Evolutionary conservation across 2,113 vertebrate genomes (phyloP), one percentile per base, ranked within the genome.

Genomic region (Archilochus colubris): DNA sequence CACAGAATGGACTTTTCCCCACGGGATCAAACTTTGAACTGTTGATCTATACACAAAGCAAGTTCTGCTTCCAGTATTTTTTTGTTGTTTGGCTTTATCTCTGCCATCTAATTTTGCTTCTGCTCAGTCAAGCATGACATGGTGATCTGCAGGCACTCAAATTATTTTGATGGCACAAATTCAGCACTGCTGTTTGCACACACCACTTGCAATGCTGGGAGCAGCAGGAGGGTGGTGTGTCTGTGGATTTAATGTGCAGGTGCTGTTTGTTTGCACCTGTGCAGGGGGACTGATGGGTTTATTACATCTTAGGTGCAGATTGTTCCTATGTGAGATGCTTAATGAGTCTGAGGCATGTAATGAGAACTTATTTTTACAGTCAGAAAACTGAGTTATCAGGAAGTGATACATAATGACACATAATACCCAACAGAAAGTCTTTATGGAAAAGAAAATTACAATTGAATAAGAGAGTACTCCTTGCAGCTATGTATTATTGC

Each of bases 241-340:
- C 53, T 28, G 31, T 40, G 68, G 48, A 7, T 50, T 48, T 25
- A 7, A 27, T 6, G 40, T 66, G 73, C 77, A 61, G 68, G n/a
- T 54, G 77, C 59, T 81, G n/a, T 27, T 31, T 43, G 25, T 43
- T 62, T 50, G 50, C 53, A 38, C 55, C 83, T 31, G 24, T 12
- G 15, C 28, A 10, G 0, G 0, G 53, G 38, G 15, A n/a, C 13
- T 6, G 20, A 53, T 15, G 57, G 30, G 27, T 46, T 57, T 38
- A 12, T 36, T 31, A 9, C 0, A 0, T 22, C 48, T 54, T 5
- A 1, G 2, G 14, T 9, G n/a, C 31, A 36, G 46, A 10, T 16
- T 5, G 0, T 15, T 48, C 40, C 81, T 53, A 1, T 12, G 28
- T 67, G 70, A 28, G 31, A 18, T 5, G 23, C 70, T 51, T 25